phyloP scores from a whole-genome alignment of 2,113 vertebrate species.

The Myiozetetes cayanensis region DNA sequence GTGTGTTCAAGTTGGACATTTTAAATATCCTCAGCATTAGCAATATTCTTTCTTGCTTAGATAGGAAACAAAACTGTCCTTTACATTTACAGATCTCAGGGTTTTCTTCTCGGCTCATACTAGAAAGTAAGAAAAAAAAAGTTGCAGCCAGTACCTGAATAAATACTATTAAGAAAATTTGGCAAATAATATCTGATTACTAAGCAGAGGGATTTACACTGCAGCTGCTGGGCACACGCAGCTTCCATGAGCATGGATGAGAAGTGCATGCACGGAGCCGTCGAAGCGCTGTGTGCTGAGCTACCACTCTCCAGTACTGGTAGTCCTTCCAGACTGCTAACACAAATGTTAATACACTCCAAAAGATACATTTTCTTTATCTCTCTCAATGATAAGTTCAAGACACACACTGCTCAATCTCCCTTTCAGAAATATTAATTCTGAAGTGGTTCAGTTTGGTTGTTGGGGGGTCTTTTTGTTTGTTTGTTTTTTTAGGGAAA shows the following conservation, averaged over 20 bases:
- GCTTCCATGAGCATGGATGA: not conserved
- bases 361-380: not conserved
- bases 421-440: not conserved
- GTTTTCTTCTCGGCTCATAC: not conserved
- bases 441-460: not conserved
- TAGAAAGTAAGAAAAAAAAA: not conserved
- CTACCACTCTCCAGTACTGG: not conserved
- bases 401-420: not conserved
- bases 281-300: not conserved
- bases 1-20: not conserved
- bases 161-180: not conserved
- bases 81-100: not conserved
- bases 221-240: not conserved
- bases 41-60: not conserved
- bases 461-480: not conserved
- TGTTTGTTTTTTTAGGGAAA: not conserved
- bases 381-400: not conserved
- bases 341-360: not conserved
- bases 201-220: not conserved
- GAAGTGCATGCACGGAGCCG: accelerated
- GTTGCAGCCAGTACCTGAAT: not conserved
- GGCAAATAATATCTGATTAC: not conserved
- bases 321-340: not conserved
- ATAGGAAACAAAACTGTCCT: not conserved
- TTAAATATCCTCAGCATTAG: not conserved